Base-by-base conservation (phyloP, 2,113 vertebrate species). In the Dromaius novaehollandiae region DNA sequence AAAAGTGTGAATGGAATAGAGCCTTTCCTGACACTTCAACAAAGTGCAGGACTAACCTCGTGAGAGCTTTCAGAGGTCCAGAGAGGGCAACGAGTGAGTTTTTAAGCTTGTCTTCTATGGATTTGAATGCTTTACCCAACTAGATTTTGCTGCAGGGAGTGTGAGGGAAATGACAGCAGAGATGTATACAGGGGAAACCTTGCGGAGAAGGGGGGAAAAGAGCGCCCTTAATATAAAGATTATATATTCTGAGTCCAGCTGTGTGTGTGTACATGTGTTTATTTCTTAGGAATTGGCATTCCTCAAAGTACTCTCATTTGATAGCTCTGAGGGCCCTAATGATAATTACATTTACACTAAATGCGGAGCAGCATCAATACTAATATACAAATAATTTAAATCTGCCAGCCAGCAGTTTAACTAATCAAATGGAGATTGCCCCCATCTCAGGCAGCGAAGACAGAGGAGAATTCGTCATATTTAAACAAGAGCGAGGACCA, bases 271-370 rank as follows among this genome's bases (percentile, higher is more conserved):
- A 34, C 80, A n/a, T 83, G 68, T 85, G 86, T 93, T 94, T 91
- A 90, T 91, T 90, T 13, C 56, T 93, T 51, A 78, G 71, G 71
- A 80, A 74, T 2, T 94, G 91, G 83, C 86, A 56, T 88, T 94
- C 89, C 80, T 96, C 91, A 60, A 65, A 94, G 89, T 86, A 64
- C 82, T 95, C 81, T 73, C 38, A 21, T 89, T 30, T 95, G 76
- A 82, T 95, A 73, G 90, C 77, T 95, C 88, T 90, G 89, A 95
- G 88, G 94, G 74, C 75, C 80, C 89, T 97, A 93, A 95, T 94
- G 94, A 90, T 97, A 90, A 96, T 94, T 93, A 81, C 81, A 82
- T 96, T 96, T 96, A 86, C 80, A 84, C 88, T 93, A 93, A 82
- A 87, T 78, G 80, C 73, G 42, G 30, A 95, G 58, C 91, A 88